phyloP scores from a whole-genome alignment of 1,140 invertebrate species.

The Brachionus rubens region DNA sequence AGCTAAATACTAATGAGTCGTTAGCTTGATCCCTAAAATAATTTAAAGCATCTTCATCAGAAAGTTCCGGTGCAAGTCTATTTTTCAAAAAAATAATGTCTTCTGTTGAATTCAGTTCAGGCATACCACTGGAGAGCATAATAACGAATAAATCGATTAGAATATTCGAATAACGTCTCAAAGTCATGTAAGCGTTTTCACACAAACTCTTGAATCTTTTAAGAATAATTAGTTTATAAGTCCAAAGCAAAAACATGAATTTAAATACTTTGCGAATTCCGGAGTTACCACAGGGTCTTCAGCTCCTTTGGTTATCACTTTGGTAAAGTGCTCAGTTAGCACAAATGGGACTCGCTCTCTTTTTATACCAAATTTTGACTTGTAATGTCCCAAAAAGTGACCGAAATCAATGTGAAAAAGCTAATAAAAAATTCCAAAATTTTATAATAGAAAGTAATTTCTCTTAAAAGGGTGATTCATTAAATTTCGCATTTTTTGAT shows the following conservation, averaged over 20 bases:
- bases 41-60: constrained; percentile 69
- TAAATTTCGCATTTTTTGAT: no score
- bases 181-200: constrained; percentile 77
- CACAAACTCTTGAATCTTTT: constrained; percentile 78
- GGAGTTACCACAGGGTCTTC: background rate
- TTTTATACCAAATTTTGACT: constrained; percentile 96
- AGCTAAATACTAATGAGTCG: constrained; percentile 83
- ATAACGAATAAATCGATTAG: constrained; percentile 93
- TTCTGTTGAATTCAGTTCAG: constrained; percentile 81
- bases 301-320: constrained; percentile 69
- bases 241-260: background rate
- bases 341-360: constrained; percentile 96
- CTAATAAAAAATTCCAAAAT: constrained; percentile 58
- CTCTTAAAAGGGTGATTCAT: no score
- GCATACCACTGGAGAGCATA: constrained; percentile 96
- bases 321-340: constrained; percentile 92
- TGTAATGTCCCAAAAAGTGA: constrained; percentile 98
- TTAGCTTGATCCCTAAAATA: constrained; percentile 86
- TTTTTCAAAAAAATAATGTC: constrained; percentile 85
- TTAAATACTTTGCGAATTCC: background rate
- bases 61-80: constrained; percentile 79
- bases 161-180: constrained; percentile 85
- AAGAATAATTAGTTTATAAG: background rate
- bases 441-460: no score
- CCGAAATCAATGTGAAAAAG: constrained; percentile 99